phyloP scores from a whole-genome alignment of 2,797 vertebrate species.

The Myotis planiceps region DNA sequence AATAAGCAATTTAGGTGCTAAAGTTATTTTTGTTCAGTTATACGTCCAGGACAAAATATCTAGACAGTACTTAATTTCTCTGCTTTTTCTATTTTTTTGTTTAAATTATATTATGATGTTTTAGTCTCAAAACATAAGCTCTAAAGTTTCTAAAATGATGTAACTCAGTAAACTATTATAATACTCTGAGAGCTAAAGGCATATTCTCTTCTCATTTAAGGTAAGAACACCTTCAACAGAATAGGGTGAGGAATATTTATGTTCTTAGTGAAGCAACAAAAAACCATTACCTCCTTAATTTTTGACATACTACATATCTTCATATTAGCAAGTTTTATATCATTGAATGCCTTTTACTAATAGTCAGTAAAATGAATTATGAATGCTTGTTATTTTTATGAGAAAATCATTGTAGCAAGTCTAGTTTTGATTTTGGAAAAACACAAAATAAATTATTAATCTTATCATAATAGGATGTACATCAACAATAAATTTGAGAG shows the following conservation, averaged over 20 bases:
- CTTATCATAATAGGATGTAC: neutral
- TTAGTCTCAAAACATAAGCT: neutral
- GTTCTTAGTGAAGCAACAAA: neutral
- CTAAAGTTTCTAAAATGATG: neutral
- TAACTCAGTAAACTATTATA: neutral
- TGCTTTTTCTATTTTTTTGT: neutral
- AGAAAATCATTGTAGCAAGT: neutral
- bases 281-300: neutral
- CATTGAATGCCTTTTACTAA: neutral
- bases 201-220: neutral
- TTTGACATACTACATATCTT: neutral
- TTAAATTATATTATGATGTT: neutral
- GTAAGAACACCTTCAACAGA: neutral
- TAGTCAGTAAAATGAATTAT: neutral
- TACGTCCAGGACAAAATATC: neutral
- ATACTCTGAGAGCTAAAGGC: neutral
- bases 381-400: neutral
- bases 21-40: neutral
- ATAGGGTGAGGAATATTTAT: neutral
- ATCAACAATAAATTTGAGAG: neutral
- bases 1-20: neutral
- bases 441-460: neutral
- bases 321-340: neutral
- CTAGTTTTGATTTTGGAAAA: neutral
- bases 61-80: neutral